A percentile compares a stretch with the other conserved stretches of the same genome.
phyloP scores from a whole-genome alignment of 2,113 vertebrate genomes.

The Macquaria ambigua region DNA sequence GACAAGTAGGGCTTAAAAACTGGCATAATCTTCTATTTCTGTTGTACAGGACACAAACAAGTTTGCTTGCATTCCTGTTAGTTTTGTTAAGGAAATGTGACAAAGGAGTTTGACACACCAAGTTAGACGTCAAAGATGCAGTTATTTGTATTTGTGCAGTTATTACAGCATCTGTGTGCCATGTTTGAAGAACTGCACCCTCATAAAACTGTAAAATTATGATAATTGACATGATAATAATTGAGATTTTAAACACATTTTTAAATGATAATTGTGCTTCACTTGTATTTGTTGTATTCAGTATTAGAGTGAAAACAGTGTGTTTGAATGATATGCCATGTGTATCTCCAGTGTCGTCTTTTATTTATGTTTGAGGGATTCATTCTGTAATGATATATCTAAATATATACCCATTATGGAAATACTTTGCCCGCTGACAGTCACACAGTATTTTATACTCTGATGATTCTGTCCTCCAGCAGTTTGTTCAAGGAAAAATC shows the following conservation, averaged over 20 bases:
- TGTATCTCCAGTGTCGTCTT: slow-evolving; percentile 57
- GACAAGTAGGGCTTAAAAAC: background rate
- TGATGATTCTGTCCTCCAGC: background rate
- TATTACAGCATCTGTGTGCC: background rate
- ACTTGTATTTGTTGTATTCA: slow-evolving; percentile 75
- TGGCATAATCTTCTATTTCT: background rate
- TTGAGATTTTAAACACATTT: slow-evolving; percentile 33
- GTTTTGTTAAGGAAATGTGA: too few relatives aligned
- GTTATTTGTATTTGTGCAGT: too few relatives aligned
- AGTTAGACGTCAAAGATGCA: background rate
- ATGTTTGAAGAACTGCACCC: background rate
- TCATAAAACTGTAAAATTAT: slow-evolving; percentile 21
- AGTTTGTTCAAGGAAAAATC: background rate
- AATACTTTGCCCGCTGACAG: slow-evolving; percentile 18
- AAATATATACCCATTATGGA: slow-evolving; percentile 16
- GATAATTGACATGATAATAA: background rate
- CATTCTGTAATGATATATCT: slow-evolving; percentile 37
- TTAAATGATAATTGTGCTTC: slow-evolving; percentile 48
- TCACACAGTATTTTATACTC: slow-evolving; percentile 13
- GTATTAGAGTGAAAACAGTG: slow-evolving; percentile 40
- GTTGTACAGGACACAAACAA: background rate
- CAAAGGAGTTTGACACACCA: background rate
- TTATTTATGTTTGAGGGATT: slow-evolving; percentile 58
- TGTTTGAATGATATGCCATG: slow-evolving; percentile 55
- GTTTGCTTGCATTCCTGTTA: background rate